Conservation (phyloP, 2,888 invertebrate genomes). For the Spisula subtruncata region DNA sequence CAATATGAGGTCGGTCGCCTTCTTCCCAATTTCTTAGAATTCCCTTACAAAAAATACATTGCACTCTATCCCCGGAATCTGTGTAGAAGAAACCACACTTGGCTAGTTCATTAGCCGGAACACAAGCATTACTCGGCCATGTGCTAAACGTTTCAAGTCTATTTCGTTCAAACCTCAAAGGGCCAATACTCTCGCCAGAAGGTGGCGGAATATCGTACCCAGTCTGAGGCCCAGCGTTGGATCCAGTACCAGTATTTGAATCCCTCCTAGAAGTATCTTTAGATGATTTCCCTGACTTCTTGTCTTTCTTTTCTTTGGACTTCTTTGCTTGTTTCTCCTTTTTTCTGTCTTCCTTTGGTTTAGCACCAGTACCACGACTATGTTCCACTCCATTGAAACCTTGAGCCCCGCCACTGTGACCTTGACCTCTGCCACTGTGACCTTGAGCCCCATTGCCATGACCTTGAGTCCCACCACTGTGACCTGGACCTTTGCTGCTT, state of each 20-base stretch:
- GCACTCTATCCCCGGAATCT: slow-evolving; percentile 94
- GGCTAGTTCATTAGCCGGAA: slow-evolving; percentile 90
- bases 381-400: background rate
- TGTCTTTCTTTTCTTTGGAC: slow-evolving; percentile 41
- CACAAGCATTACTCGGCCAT: slow-evolving; percentile 74
- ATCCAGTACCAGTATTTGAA: slow-evolving; percentile 13
- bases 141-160: slow-evolving; percentile 76
- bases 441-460: background rate
- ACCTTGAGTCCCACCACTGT: background rate
- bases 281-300: slow-evolving; percentile 6
- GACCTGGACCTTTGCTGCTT: background rate
- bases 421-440: background rate
- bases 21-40: slow-evolving; percentile 97
- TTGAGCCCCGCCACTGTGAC: background rate
- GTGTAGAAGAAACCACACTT: slow-evolving; percentile 96
- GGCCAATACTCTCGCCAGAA: slow-evolving; percentile 64
- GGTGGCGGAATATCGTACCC: slow-evolving; percentile 59
- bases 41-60: slow-evolving; percentile 97
- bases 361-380: background rate
- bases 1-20: slow-evolving; percentile 96
- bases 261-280: background rate
- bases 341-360: slow-evolving; percentile 38
- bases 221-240: background rate
- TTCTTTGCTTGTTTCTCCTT: slow-evolving; percentile 36
- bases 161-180: slow-evolving; percentile 75